These are phyloP conservation scores for Tryphoninae sp. DNA, from an alignment of 2,888 invertebrate species.

Conservation along the genomic window DNA sequence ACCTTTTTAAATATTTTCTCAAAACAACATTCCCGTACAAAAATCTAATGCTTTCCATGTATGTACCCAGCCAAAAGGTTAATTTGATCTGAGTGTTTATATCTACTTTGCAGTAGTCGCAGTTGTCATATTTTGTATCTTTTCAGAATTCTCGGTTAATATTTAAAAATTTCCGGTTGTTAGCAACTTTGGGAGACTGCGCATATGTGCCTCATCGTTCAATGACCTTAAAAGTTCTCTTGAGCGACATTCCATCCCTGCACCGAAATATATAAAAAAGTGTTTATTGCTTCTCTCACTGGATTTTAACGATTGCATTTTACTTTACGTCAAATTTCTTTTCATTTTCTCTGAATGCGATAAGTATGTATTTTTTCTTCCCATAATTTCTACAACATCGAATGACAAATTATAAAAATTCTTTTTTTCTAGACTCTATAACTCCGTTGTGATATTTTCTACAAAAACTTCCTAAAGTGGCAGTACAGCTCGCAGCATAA, in stretches of 20 bases:
- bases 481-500: slow-evolving; percentile 49
- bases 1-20: not conserved
- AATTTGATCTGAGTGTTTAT: too few relatives aligned
- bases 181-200: too few relatives aligned
- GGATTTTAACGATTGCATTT: not conserved
- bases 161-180: too few relatives aligned
- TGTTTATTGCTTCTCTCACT: not conserved
- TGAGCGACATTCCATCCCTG: too few relatives aligned
- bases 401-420: slow-evolving; percentile 2
- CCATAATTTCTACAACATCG: not conserved
- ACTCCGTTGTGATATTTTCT: not conserved
- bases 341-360: not conserved
- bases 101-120: too few relatives aligned
- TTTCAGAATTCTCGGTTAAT: too few relatives aligned
- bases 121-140: too few relatives aligned
- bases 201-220: too few relatives aligned
- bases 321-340: not conserved
- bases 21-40: not conserved
- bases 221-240: too few relatives aligned
- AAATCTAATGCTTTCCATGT: too few relatives aligned
- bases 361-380: not conserved
- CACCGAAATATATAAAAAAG: too few relatives aligned
- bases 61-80: too few relatives aligned
- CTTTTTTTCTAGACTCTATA: slow-evolving; percentile 3
- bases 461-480: slow-evolving; percentile 38